A percentile compares a stretch with the other conserved stretches of the same genome.
phyloP scores from a whole-genome alignment of 2,797 vertebrate genomes.

The Avahi laniger region DNA sequence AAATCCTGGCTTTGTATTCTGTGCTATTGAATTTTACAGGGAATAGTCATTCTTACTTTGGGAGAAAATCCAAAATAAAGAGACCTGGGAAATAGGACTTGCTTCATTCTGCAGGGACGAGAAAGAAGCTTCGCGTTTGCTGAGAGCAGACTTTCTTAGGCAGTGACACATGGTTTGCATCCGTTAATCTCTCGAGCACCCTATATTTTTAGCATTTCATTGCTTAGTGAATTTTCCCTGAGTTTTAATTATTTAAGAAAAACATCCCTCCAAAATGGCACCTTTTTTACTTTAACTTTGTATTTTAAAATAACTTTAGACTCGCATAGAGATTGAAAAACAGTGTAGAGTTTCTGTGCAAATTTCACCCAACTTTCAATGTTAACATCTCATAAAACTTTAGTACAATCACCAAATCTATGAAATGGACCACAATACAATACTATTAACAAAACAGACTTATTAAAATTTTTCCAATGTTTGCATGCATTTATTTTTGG shows the following conservation, averaged over 20 bases:
- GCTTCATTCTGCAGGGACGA: conserved; percentile 7
- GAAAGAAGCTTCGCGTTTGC: not conserved
- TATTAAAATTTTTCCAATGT: no score
- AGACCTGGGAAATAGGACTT: conserved; percentile 45
- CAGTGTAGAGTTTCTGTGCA: no score
- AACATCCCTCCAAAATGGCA: not conserved
- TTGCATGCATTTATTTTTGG: no score
- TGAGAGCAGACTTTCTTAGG: conserved; percentile 25
- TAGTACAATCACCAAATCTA: no score
- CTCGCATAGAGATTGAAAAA: no score
- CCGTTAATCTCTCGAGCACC: conserved; percentile 52
- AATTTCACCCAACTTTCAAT: no score
- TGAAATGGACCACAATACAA: no score
- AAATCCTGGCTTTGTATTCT: conserved; percentile 29
- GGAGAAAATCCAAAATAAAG: conserved; percentile 69
- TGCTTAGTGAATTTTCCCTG: conserved; percentile 32
- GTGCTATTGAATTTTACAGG: conserved; percentile 35
- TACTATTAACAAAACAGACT: no score
- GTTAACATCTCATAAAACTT: no score
- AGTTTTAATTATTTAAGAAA: conserved; percentile 58
- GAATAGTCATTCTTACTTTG: not conserved
- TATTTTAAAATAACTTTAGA: no score
- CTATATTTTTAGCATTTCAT: conserved; percentile 14
- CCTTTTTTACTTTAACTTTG: not conserved
- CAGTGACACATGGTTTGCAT: conserved; percentile 55